These are phyloP conservation scores for Pseudomugil gertrudae DNA, from an alignment of 2,797 vertebrate genomes.

Conservation along the genomic window DNA sequence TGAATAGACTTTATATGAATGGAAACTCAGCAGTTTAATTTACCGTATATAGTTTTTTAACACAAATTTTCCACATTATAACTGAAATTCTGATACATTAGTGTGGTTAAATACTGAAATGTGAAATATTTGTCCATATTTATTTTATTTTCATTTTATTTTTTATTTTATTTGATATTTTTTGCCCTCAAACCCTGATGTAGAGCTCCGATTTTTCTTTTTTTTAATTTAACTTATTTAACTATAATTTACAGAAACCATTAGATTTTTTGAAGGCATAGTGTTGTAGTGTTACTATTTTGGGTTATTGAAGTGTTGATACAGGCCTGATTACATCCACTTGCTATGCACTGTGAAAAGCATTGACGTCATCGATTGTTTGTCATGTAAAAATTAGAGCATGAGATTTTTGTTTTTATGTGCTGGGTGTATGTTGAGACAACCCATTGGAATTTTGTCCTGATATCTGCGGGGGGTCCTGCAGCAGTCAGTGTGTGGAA, in stretches of 20 bases:
- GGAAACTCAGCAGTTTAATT: too few relatives aligned
- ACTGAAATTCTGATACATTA: too few relatives aligned
- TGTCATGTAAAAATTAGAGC: slow-evolving; percentile 64
- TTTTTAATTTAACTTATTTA: background rate
- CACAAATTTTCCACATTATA: background rate
- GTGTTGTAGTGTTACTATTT: slow-evolving; percentile 1
- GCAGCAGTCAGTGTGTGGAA: slow-evolving; percentile 64
- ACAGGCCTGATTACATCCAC: slow-evolving; percentile 31
- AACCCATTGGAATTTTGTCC: slow-evolving; percentile 63
- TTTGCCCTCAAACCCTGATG: background rate
- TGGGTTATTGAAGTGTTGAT: slow-evolving; percentile 48
- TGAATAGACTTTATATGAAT: too few relatives aligned
- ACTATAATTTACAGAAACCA: background rate
- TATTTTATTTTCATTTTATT: too few relatives aligned
- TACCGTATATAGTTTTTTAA: too few relatives aligned
- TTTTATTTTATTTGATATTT: too few relatives aligned
- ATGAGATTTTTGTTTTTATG: slow-evolving; percentile 54
- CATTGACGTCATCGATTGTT: slow-evolving; percentile 54
- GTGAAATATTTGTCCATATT: background rate
- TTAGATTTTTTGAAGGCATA: background rate
- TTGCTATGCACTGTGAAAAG: slow-evolving; percentile 29
- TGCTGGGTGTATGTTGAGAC: slow-evolving; percentile 51
- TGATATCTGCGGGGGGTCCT: slow-evolving; percentile 68
- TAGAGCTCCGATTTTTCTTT: background rate
- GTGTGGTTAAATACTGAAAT: background rate